Evolutionary conservation across 2,888 invertebrate species (phyloP), one percentile per base, ranked within the genome.

Genomic region (Catocala sponsa): DNA sequence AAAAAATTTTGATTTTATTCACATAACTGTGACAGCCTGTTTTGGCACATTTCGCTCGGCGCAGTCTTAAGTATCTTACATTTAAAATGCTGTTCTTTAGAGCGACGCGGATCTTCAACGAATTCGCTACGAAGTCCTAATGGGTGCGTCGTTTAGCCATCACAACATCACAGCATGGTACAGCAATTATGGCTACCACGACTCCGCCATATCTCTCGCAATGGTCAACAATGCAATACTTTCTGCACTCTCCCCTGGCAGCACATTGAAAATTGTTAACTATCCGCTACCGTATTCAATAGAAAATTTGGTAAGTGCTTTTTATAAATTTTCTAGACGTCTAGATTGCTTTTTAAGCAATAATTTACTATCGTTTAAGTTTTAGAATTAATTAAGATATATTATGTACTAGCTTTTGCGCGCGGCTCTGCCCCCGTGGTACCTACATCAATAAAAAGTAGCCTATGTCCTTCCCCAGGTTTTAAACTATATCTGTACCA

Each of bases 161-260:
- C 78, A 83, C 6, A 84, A 85, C 12, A 93, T 96, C 4, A 96
- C 94, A 0, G 97, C 96, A 5, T 96, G 96, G 95, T 97, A 97
- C 85, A 97, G 98, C 82, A 97, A 97, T 84, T 97, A 97, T 78
- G 97, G 97, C 0, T 96, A 96, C 80, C 98, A 98, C 84, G 95
- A 96, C 52, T 95, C 97, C 0, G 96, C 97, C 0, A 94, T 97
- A 50, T 94, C 97, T 0, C 89, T 98, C 15, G 95, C 96, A 64
- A 87, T 96, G 53, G 94, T 96, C 2, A 95, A 97, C 78, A 96
- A 96, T 78, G 96, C 97, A 0, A 89, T 97, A 55, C 88, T 97
- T 49, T 90, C 91, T 55, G 86, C 91, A 25, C 74, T 89, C 0
- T 85, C 90, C 0, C 93, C 95, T 13, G 88, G 87, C 10, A 90